These are phyloP conservation scores for Ditylenchus weischeri DNA, from an alignment of 2,888 invertebrate species.

Conservation along the genomic window DNA sequence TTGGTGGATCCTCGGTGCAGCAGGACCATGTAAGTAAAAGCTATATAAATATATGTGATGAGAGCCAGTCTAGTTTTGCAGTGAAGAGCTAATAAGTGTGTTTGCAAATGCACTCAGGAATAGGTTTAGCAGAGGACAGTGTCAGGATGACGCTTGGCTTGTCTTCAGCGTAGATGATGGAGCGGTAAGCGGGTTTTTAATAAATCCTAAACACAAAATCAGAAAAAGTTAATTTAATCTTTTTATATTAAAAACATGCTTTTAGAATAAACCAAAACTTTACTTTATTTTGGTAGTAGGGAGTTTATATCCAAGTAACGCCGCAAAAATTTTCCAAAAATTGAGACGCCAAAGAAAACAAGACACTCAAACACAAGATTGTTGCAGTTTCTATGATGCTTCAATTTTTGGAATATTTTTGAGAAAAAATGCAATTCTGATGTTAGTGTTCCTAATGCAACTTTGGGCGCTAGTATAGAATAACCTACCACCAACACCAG, in stretches of 20 bases:
- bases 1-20: slow-evolving; percentile 3
- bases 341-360: neutral
- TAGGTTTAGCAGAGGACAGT: slow-evolving; percentile 22
- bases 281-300: no score
- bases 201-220: neutral
- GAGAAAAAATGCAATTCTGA: no score
- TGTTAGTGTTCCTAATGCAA: no score
- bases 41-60: neutral
- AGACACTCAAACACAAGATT: neutral
- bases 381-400: no score
- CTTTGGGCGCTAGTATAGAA: no score
- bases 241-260: no score
- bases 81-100: slow-evolving; percentile 22
- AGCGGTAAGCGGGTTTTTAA: slow-evolving; percentile 11
- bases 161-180: slow-evolving; percentile 24
- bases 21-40: neutral
- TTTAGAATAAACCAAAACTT: no score
- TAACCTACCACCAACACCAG: no score
- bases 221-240: no score
- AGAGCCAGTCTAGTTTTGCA: slow-evolving; percentile 15
- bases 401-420: no score
- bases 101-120: slow-evolving; percentile 31
- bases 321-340: no score
- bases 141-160: slow-evolving; percentile 27
- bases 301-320: no score